A percentile compares a stretch with the other conserved stretches of the same genome.
Conservation (phyloP, 2,888 invertebrate species). For the Stenodema calcarata region DNA sequence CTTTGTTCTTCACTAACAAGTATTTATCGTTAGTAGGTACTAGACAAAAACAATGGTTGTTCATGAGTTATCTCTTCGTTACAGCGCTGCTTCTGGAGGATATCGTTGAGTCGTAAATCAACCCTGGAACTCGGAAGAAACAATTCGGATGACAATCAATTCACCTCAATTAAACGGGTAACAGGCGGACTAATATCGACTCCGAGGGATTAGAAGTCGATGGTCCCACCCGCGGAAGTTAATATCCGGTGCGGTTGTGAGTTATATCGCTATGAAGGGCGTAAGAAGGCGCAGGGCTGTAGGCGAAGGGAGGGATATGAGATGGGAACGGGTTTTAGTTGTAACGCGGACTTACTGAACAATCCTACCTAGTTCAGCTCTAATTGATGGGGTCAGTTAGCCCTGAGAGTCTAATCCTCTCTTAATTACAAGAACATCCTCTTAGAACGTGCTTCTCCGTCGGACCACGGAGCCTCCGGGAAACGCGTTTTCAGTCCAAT, state of each 20-base stretch:
- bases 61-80: no score
- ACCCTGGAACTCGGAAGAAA: no score
- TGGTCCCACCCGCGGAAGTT: neutral
- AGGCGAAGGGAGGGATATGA: neutral
- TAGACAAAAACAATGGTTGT: no score
- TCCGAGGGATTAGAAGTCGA: neutral
- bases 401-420: neutral
- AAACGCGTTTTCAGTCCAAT: neutral
- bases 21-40: no score
- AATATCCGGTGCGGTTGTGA: neutral
- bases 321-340: neutral
- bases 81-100: no score
- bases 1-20: no score
- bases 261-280: neutral
- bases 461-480: neutral
- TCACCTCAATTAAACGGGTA: neutral
- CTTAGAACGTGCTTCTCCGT: neutral
- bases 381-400: conserved; percentile 2
- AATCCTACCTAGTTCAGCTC: neutral
- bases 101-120: no score
- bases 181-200: neutral
- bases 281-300: no score
- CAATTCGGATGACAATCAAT: neutral
- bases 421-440: neutral
- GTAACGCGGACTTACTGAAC: neutral